phyloP scores from a whole-genome alignment of 2,888 invertebrate genomes.

The Lumbricus terrestris region DNA sequence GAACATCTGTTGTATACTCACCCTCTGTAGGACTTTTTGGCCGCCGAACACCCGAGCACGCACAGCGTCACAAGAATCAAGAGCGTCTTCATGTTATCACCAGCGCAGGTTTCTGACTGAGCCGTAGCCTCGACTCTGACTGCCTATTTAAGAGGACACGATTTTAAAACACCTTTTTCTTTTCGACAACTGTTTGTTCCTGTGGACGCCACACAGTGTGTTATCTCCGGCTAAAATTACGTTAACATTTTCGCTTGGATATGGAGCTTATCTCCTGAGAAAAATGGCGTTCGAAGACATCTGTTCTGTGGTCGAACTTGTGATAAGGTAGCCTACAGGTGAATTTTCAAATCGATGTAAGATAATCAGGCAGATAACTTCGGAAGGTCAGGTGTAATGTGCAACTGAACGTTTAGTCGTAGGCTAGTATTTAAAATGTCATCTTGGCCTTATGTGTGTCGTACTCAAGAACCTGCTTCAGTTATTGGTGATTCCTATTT shows the following conservation, averaged over 20 bases:
- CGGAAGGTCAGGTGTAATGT: too few species aligned
- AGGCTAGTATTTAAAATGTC: too few species aligned
- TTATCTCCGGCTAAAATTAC: too few species aligned
- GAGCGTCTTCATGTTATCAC: neutral
- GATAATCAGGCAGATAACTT: too few species aligned
- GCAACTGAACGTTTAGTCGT: too few species aligned
- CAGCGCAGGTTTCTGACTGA: neutral
- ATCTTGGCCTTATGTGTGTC: too few species aligned
- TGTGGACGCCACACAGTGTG: neutral
- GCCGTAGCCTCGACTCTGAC: neutral
- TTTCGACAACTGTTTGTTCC: neutral
- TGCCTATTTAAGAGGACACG: neutral
- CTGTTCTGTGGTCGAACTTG: neutral
- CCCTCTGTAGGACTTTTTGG: constrained; percentile 12
- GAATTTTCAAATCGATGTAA: too few species aligned
- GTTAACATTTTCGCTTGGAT: neutral
- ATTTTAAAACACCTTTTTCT: neutral
- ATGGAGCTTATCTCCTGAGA: neutral
- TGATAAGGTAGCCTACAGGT: neutral
- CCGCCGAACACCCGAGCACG: neutral
- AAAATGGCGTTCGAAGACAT: neutral
- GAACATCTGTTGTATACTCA: too few species aligned
- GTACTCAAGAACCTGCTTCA: too few species aligned
- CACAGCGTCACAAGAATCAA: neutral
- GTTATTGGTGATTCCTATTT: too few species aligned